These are phyloP conservation scores for Acrobasis repandana DNA, from an alignment of 2,888 invertebrate species.

Conservation along the genomic window DNA sequence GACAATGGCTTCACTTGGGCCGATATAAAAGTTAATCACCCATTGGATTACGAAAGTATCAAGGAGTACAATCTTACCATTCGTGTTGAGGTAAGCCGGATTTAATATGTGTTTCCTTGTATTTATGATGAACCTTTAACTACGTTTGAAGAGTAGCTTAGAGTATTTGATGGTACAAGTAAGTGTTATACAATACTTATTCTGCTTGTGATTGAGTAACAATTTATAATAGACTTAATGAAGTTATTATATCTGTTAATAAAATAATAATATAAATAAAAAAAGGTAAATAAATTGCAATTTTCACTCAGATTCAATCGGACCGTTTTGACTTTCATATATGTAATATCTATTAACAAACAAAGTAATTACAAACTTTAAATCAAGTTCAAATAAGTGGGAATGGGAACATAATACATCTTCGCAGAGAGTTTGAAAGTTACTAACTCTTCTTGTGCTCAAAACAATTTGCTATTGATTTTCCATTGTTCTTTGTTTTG, in stretches of 20 bases:
- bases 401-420: background rate
- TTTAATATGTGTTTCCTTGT: background rate
- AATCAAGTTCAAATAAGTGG: background rate
- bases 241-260: no score
- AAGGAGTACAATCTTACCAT: conserved; percentile 98
- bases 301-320: no score
- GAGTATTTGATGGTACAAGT: no score
- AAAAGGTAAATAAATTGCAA: no score
- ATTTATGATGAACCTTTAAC: background rate
- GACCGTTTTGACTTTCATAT: no score
- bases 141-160: no score
- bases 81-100: conserved; percentile 92
- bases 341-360: background rate
- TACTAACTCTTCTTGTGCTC: background rate
- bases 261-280: no score
- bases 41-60: conserved; percentile 96
- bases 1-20: conserved; percentile 97
- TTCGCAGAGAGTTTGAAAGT: background rate
- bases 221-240: no score
- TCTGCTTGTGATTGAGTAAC: no score
- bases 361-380: conserved; percentile 9
- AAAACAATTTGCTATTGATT: background rate
- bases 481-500: background rate
- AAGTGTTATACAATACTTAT: no score
- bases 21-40: conserved; percentile 97